These are phyloP conservation scores for Chloroceryle inda DNA, from an alignment of 2,797 vertebrate genomes.

Conservation along the genomic window DNA sequence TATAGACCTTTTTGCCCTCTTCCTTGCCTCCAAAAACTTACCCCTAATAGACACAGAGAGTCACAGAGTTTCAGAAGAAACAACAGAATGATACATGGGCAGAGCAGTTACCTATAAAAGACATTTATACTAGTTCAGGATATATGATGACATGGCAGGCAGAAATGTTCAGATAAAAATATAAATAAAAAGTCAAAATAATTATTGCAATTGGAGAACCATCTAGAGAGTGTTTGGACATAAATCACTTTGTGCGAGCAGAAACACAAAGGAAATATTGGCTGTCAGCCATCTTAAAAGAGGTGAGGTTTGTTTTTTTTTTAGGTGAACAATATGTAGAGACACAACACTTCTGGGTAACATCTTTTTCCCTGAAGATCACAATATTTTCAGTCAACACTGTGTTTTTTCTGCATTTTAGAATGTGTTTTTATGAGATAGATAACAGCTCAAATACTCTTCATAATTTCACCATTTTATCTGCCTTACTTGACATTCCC, in stretches of 20 bases:
- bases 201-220: slow-evolving; percentile 34
- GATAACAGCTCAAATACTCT: slow-evolving; percentile 20
- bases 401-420: not conserved
- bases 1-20: not conserved
- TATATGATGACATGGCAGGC: not conserved
- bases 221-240: slow-evolving; percentile 13
- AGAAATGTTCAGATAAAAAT: slow-evolving; percentile 27
- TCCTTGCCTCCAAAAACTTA: not conserved
- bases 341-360: not conserved
- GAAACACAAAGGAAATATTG: slow-evolving; percentile 46
- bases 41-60: not conserved
- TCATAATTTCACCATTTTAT: slow-evolving; percentile 29
- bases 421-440: slow-evolving; percentile 8
- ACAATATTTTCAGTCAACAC: not conserved
- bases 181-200: slow-evolving; percentile 40
- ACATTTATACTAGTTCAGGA: not conserved
- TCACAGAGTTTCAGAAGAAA: not conserved
- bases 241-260: slow-evolving; percentile 28
- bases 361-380: not conserved
- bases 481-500: not conserved
- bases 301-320: not conserved
- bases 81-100: not conserved
- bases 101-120: not conserved
- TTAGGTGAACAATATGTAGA: not conserved
- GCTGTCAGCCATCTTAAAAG: slow-evolving; percentile 31